phyloP scores from a whole-genome alignment of 92 coral and sea anemone species.

The Parazoanthus darwini region DNA sequence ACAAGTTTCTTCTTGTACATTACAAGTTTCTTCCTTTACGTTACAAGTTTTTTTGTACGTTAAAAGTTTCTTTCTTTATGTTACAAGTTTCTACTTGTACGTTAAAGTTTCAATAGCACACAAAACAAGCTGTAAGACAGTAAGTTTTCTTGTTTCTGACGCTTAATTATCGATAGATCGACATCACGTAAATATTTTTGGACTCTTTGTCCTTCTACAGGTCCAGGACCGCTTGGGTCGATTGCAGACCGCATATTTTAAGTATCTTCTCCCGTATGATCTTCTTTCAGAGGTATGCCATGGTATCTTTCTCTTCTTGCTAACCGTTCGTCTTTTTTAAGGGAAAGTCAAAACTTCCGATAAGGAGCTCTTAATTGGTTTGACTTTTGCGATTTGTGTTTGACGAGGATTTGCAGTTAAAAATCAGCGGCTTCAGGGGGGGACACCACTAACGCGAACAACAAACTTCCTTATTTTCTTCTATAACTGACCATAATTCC shows the following conservation, averaged over 20 bases:
- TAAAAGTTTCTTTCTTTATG: too few species aligned
- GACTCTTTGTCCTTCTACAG: constrained; percentile 38
- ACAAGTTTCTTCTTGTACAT: too few species aligned
- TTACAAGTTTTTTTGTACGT: too few species aligned
- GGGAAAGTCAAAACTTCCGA: not conserved
- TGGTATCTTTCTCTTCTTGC: not conserved
- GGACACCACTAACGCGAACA: too few species aligned
- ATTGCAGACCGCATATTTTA: constrained; percentile 84
- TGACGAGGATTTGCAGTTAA: not conserved
- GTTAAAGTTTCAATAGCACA: too few species aligned
- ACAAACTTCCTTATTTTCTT: too few species aligned
- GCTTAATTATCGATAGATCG: not conserved
- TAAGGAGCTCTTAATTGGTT: not conserved
- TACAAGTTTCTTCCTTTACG: too few species aligned
- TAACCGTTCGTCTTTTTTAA: not conserved
- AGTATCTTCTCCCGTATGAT: constrained; percentile 92
- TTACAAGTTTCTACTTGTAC: too few species aligned
- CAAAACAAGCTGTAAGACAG: constrained; percentile 2
- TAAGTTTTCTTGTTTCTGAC: constrained; percentile 43
- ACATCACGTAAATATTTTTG: too few species aligned
- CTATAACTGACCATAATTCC: too few species aligned
- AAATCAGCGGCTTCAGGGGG: not conserved
- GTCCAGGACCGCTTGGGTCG: constrained; percentile 92
- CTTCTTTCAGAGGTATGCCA: constrained; percentile 80
- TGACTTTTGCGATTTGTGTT: too few species aligned